These are phyloP conservation scores for Tortrix viridana DNA, from an alignment of 2,888 invertebrate genomes.

Conservation along the genomic window DNA sequence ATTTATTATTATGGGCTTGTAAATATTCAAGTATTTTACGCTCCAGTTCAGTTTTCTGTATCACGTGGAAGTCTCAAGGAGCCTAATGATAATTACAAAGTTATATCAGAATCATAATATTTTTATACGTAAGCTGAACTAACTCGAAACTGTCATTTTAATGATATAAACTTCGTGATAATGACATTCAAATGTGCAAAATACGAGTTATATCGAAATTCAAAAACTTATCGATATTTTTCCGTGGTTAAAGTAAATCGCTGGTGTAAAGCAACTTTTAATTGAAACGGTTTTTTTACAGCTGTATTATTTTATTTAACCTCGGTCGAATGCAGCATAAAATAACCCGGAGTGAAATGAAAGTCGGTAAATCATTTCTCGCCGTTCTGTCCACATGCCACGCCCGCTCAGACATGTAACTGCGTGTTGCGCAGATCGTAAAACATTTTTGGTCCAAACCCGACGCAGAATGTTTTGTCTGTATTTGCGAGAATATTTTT, in stretches of 20 bases:
- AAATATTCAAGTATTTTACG: too few species aligned
- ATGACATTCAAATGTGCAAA: too few species aligned
- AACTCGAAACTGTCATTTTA: too few species aligned
- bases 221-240: neutral
- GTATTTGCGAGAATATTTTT: constrained; percentile 40
- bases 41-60: too few species aligned
- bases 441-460: constrained; percentile 60
- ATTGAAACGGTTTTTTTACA: constrained; percentile 26
- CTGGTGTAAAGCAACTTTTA: constrained; percentile 6
- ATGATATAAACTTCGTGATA: too few species aligned
- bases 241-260: neutral
- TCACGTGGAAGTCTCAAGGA: too few species aligned
- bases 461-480: constrained; percentile 43
- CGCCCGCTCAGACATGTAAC: constrained; percentile 59
- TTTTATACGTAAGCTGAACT: too few species aligned
- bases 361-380: constrained; percentile 68
- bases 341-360: constrained; percentile 70
- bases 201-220: neutral
- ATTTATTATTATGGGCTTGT: too few species aligned
- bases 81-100: too few species aligned
- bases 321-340: constrained; percentile 49
- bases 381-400: constrained; percentile 74
- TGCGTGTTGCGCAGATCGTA: constrained; percentile 64
- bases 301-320: constrained; percentile 32
- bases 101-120: too few species aligned